These are phyloP conservation scores for Liodrosophila aerea DNA, from an alignment of 2,888 invertebrate genomes.

Conservation along the genomic window DNA sequence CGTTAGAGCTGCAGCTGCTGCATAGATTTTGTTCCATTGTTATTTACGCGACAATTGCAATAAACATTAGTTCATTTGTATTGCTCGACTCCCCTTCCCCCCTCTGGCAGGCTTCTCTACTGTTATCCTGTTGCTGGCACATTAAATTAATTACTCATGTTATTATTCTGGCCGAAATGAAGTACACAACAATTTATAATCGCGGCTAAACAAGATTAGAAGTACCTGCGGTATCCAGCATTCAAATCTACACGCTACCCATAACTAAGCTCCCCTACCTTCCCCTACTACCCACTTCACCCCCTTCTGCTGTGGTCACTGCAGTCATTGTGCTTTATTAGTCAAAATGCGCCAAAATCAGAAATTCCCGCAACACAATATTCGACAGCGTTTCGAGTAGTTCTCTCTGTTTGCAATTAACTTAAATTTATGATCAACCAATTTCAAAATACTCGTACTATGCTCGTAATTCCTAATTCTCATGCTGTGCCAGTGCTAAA, in stretches of 20 bases:
- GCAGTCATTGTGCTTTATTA: slow-evolving; percentile 77
- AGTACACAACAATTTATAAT: slow-evolving; percentile 81
- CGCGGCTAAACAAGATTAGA: slow-evolving; percentile 79
- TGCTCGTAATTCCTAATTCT: slow-evolving; percentile 25
- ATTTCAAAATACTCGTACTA: slow-evolving; percentile 48
- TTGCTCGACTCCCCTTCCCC: neutral
- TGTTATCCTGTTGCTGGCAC: slow-evolving; percentile 73
- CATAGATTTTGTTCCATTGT: slow-evolving; percentile 53
- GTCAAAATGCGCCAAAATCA: slow-evolving; percentile 69
- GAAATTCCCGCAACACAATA: slow-evolving; percentile 37
- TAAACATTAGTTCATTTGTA: slow-evolving; percentile 60
- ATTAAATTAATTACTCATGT: slow-evolving; percentile 81
- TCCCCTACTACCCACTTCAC: neutral
- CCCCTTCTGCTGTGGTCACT: slow-evolving; percentile 33
- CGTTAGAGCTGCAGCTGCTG: slow-evolving; percentile 28
- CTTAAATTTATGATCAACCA: slow-evolving; percentile 71
- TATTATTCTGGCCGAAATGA: slow-evolving; percentile 81
- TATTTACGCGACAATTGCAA: slow-evolving; percentile 62
- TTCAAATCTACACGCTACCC: slow-evolving; percentile 31
- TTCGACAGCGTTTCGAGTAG: slow-evolving; percentile 31
- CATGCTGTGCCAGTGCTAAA: neutral
- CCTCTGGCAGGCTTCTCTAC: neutral
- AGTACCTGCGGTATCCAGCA: slow-evolving; percentile 68
- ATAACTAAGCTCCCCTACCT: neutral
- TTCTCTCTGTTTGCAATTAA: slow-evolving; percentile 65